Evolutionary conservation across 2,888 invertebrate genomes (phyloP).

Genomic region (Achlya flavicornis): DNA sequence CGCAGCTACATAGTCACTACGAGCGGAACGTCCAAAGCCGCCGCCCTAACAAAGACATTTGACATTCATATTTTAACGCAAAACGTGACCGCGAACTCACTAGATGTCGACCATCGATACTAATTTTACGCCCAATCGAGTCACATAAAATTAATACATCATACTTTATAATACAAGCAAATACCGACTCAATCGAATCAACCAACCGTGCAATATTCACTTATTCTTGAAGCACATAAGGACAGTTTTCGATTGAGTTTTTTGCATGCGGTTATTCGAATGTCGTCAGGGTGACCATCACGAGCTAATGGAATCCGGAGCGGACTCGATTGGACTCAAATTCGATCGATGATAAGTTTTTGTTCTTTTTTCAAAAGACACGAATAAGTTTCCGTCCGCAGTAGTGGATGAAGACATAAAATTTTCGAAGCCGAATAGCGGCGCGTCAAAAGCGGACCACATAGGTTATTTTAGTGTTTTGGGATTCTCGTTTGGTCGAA

Average conservation of each 20-base stretch:
- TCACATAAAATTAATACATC: slow-evolving; percentile 79
- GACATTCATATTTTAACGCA: slow-evolving; percentile 77
- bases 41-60: slow-evolving; percentile 67
- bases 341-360: slow-evolving; percentile 58
- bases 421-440: slow-evolving; percentile 58
- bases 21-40: slow-evolving; percentile 52
- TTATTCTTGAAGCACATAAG: slow-evolving; percentile 61
- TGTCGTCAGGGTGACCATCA: slow-evolving; percentile 76
- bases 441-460: slow-evolving; percentile 78
- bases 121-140: slow-evolving; percentile 80
- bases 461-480: slow-evolving; percentile 72
- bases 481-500: slow-evolving; percentile 61
- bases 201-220: slow-evolving; percentile 47
- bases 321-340: slow-evolving; percentile 57
- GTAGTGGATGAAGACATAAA: slow-evolving; percentile 81
- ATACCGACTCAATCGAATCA: slow-evolving; percentile 58
- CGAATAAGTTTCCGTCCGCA: slow-evolving; percentile 67
- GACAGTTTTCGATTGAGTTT: slow-evolving; percentile 65
- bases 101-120: slow-evolving; percentile 63
- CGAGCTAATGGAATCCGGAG: slow-evolving; percentile 68
- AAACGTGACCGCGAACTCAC: slow-evolving; percentile 72
- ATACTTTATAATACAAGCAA: slow-evolving; percentile 55
- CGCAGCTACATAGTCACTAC: slow-evolving; percentile 62
- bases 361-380: slow-evolving; percentile 38
- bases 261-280: slow-evolving; percentile 72